Base-by-base conservation (phyloP, 1,140 invertebrate genomes). In the Diploscapter pachys region DNA sequence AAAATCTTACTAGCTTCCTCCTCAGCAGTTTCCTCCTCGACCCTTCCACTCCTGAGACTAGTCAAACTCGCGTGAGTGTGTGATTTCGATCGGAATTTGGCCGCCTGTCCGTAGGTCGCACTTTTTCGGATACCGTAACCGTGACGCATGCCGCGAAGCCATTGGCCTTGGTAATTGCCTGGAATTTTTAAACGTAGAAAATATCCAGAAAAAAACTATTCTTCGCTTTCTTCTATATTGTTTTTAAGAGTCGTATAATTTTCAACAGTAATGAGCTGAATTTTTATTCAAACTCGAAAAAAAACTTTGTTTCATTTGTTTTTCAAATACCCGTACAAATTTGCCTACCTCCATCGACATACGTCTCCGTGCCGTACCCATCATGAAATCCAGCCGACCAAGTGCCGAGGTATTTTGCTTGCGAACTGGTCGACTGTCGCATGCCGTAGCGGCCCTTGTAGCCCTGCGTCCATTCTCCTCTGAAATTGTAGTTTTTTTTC, bases 161-260 rank as follows among this genome's bases (percentile, higher is more conserved):
- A 99, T 90, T 99, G 96, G 76, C 96, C 96, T 88, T 98, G 94
- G 88, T 96, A 99, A 71, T 94, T 96, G 73, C 96, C 95, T 98
- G 89, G 54, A 82, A 31, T 31, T 31, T 31, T 67, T 4, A 4
- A 66, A 11, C 8, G 64, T 4, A 3, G 4, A 31, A 9, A 72
- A 76, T 51, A 11, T 62, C 73, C 54, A 56, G 53, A 9, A 71
- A 55, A 55, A 31, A 31, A 31, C 31, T 31, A 31, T 31, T 31
- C 31, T 31, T 31, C 31, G 31, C 31, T 31, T 31, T 31, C 1
- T 1, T 31, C 31, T 31, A 31, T 31, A 31, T 31, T 31, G 31
- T 31, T 31, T 31, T 31, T 31, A 31, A 31, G 31, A 31, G 31
- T 31, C 31, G 31, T 31, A 31, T 31, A 31, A 31, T 31, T 31